A percentile compares a stretch with the other conserved stretches of the same genome.
Evolutionary conservation across 2,888 invertebrate species (phyloP).

Genomic region (Nomada ruficornis): DNA sequence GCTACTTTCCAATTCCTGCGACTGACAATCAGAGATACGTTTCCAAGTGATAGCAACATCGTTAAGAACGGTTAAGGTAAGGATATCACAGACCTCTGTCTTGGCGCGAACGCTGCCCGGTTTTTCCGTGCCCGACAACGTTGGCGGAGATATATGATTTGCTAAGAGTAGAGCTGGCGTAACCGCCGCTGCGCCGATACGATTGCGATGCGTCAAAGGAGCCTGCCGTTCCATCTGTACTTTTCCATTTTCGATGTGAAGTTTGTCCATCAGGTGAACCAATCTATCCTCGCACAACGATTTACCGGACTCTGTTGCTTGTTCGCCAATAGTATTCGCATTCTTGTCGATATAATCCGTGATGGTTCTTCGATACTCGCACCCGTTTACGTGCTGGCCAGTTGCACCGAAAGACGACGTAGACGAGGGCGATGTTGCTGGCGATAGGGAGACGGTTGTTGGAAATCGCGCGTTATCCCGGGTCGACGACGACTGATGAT

Average conservation of each 20-base stretch:
- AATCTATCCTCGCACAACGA: constrained; percentile 76
- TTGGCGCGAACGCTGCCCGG: constrained; percentile 77
- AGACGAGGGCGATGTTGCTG: constrained; percentile 75
- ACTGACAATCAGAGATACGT: not conserved
- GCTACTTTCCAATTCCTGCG: constrained; percentile 62
- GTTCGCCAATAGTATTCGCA: constrained; percentile 81
- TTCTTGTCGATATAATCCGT: constrained; percentile 85
- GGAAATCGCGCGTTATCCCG: constrained; percentile 59
- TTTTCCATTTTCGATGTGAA: constrained; percentile 78
- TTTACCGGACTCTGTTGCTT: constrained; percentile 73
- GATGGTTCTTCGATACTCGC: constrained; percentile 82
- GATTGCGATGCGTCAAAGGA: constrained; percentile 66
- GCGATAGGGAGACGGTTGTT: constrained; percentile 76
- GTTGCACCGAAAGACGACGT: constrained; percentile 81
- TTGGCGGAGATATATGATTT: constrained; percentile 77
- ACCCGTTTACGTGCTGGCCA: constrained; percentile 80
- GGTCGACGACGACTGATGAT: not conserved
- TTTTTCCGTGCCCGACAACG: constrained; percentile 70
- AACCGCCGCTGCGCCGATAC: constrained; percentile 77
- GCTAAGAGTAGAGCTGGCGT: constrained; percentile 78
- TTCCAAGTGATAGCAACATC: not conserved
- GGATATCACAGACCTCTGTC: constrained; percentile 70
- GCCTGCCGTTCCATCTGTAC: constrained; percentile 69
- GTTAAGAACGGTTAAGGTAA: not conserved
- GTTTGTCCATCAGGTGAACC: constrained; percentile 78